Evolutionary conservation across 2,113 vertebrate species (phyloP).

Genomic region (Pangasianodon gigas): DNA sequence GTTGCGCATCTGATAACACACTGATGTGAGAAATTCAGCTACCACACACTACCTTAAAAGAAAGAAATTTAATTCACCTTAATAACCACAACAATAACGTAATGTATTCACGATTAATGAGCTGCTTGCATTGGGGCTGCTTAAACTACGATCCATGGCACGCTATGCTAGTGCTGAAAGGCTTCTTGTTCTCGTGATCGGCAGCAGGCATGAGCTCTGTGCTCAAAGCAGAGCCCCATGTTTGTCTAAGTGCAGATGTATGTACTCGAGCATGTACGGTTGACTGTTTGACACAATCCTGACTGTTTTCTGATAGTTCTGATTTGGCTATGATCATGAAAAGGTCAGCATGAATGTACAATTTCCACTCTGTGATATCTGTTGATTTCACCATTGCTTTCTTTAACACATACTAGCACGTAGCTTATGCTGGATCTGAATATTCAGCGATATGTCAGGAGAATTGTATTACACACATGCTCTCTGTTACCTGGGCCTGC

Average conservation of each 20-base stretch:
- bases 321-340: not conserved
- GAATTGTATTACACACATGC: slow-evolving; percentile 40
- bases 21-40: not conserved
- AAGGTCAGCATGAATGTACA: not conserved
- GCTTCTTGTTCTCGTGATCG: slow-evolving; percentile 19
- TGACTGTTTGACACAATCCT: slow-evolving; percentile 53
- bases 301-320: slow-evolving; percentile 34
- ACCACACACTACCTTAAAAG: slow-evolving; percentile 4
- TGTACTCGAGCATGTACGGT: slow-evolving; percentile 60
- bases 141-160: slow-evolving; percentile 15
- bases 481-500: slow-evolving; percentile 58
- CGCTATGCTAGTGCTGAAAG: not conserved
- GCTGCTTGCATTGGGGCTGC: not conserved
- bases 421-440: slow-evolving; percentile 46
- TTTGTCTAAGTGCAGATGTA: slow-evolving; percentile 68
- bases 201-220: not conserved
- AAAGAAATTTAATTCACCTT: slow-evolving; percentile 22
- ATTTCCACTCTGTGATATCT: not conserved
- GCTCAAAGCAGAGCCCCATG: not conserved
- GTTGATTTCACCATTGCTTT: not conserved
- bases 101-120: slow-evolving; percentile 24
- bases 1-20: slow-evolving; percentile 56
- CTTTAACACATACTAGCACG: not conserved
- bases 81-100: slow-evolving; percentile 21
- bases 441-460: slow-evolving; percentile 59